Base-by-base conservation (phyloP, 2,888 invertebrate genomes). In the Rhodophaea formosa region DNA sequence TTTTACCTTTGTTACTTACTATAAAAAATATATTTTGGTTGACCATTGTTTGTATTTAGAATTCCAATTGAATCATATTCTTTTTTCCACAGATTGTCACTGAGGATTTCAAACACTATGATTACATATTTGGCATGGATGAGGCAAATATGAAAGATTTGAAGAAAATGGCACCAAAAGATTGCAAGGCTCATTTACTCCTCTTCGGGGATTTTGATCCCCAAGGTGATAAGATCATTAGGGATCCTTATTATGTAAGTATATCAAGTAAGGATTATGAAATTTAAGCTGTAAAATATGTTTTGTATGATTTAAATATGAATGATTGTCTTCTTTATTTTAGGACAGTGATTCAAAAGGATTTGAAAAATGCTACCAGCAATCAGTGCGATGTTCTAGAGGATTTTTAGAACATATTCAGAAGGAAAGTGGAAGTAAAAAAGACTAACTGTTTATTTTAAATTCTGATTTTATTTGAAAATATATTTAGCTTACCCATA, bases 81-180 rank as follows among this genome's bases (percentile, higher is more conserved):
- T 58, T 62, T 90, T 91, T 30, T 51, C 35, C 30, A 14, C 79
- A 98, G 96, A 92, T 98, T 51, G 92, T 86, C 7, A 74, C 91
- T 44, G 91, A 93, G 15, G 98, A 99, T 78, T 98, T 97, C 72
- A 79, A 91, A 8, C 88, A 93, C 10, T 99, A 95, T 82, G 96
- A 98, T 83, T 97, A 94, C 80, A 98, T 99, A 69, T 97, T 99
- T 90, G 98, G 98, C 7, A 98, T 98, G 98, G 99, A 99, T 80
- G 93, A 96, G 58, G 94, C 94, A 12, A 99, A 98, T 78, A 97
- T 98, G 87, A 82, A 80, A 7, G 94, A 95, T 66, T 83, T 97
- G 57, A 92, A 93, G 39, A 84, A 86, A 30, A 86, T 92, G 68
- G 93, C 95, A 35, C 96, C 96, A 0, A 82, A 90, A 56, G 88